Base-by-base conservation (phyloP, 2,797 vertebrate species). In the Eulemur coronatus region DNA sequence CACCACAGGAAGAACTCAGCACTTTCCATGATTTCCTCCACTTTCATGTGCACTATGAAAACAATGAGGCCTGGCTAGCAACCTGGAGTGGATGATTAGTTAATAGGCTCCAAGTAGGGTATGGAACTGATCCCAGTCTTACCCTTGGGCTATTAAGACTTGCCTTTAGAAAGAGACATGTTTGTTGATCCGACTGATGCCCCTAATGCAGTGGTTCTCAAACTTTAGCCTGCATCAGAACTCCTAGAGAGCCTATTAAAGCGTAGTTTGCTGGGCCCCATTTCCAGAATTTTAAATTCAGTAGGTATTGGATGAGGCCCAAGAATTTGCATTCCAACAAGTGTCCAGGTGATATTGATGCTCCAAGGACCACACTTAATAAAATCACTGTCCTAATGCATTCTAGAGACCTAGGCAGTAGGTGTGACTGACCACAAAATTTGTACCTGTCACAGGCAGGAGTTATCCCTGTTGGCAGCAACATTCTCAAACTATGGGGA, bases 221-320 rank as follows among this genome's bases (percentile, higher is more conserved):
- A 81, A 79, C 30, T 59, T 30, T 69, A 76, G 63, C 22, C 33
- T 87, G 50, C 4, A 9, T 92, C 57, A 50, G 48, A 86, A 70
- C 24, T 76, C 15, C 48, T n/a, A 26, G 59, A 72, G 18, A 63
- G 76, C 24, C 57, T 92, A 9, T 79, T 79, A 72, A 38, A 79
- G 50, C 12, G 14, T 5, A 81, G 43, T 18, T 72, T 67, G 65
- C 63, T 91, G 89, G 50, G 63, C 57, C 75, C 55, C 1, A 5
- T 69, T 81, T 50, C 91, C 69, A 94, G 84, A 52, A 65, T 65
- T 94, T 94, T 72, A 65, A 79, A 92, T 65, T 69, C 38, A 79
- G 57, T 52, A 92, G 55, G 46, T 95, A n/a, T 65, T 43, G 24
- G 87, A 67, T 33, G 55, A 91, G 18, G 75, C 55, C 50, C 69